Evolutionary conservation across 2,888 invertebrate species (phyloP), one percentile per base, ranked within the genome.

Genomic region (Craniophora ligustri): DNA sequence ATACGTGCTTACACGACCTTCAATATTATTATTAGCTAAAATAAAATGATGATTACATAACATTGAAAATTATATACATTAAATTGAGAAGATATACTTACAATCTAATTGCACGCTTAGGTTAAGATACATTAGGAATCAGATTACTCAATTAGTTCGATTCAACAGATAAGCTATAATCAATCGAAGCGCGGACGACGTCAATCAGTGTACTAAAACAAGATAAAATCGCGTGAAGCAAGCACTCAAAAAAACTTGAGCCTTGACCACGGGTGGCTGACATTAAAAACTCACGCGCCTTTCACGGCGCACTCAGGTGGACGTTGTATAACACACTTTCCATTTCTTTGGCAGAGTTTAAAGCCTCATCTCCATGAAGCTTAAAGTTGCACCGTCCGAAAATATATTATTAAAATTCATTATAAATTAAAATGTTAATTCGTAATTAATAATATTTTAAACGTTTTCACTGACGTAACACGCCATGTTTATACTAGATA

Each of bases 301-400:
- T 93, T 93, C 92, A 92, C 92, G 88, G 84, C 84, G 74, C 81
- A 78, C 82, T 91, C 89, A 91, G 86, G 91, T 92, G 87, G 80
- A 67, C 82, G 89, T 92, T 92, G 91, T 91, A 92, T 92, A 92
- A 91, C 91, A 81, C 73, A 91, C 92, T 93, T 92, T 92, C 92
- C 91, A 89, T 91, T 92, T 89, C 89, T 89, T 89, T 82, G 68
- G 70, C 77, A 65, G 59, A 48, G 60, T 67, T 74, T 70, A 59
- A 61, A 79, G 55, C 77, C 56, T 71, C 75, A 74, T 76, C 71
- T 65, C 54, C 65, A 69, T 45, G 54, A 41, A 62, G 38, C 46
- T 62, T 65, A 39, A 40, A 51, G 51, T 34, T 69, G 51, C 15
- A 57, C 15, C 8, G 14, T n/a, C 10, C 13, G 28, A 31, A 15